Base-by-base conservation (phyloP, 1,140 invertebrate species). In the Anoplolepis gracilipes region DNA sequence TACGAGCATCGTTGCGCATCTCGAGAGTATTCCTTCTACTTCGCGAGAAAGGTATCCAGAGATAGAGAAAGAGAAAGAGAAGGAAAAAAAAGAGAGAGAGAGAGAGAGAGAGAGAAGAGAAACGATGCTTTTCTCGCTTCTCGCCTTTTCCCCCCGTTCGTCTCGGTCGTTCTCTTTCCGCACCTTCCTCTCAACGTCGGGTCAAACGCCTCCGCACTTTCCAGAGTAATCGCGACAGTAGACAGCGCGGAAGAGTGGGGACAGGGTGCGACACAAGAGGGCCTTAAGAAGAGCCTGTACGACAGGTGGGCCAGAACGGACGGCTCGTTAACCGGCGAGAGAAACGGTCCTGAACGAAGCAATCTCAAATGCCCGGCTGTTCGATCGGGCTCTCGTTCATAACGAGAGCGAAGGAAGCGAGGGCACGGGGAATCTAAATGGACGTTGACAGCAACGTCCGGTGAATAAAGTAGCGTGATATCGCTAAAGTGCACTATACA, bases 1-100 rank as follows among this genome's bases (percentile, higher is more conserved):
- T 94, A 93, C 91, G 92, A 93, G 90, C 91, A 91, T 93, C 92
- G 84, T 91, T 88, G 89, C 89, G 87, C 89, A 84, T 77, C 87
- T 89, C 65, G 59, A 72, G 61, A 67, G 49, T 87, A 70, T 89
- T 87, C 61, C 69, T 64, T 62, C 85, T 72, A 69, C 70, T 30
- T 39, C 8, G 61, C 69, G 67, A 69, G 36, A 22, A 59, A 76
- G 73, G 16, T n/a, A 69, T 75, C 36, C 42, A 46, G 39, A 3
- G 39, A 42, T 1, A 42, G 39, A 42, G 10, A 42, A 11, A 42
- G 39, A 42, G 39, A 42, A 3, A 42, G 39, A 42, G 11, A 16
- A 49, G 46, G 10, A 6, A 16, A 16, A 4, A 2, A 19, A 13
- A 46, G 39, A 39, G 10, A 13, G 42, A 46, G 42, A 46, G 13